Evolutionary conservation across 2,113 vertebrate species (phyloP), one percentile per base, ranked within the genome.

Genomic region (rabbit (Oryctolagus cuniculus)): DNA sequence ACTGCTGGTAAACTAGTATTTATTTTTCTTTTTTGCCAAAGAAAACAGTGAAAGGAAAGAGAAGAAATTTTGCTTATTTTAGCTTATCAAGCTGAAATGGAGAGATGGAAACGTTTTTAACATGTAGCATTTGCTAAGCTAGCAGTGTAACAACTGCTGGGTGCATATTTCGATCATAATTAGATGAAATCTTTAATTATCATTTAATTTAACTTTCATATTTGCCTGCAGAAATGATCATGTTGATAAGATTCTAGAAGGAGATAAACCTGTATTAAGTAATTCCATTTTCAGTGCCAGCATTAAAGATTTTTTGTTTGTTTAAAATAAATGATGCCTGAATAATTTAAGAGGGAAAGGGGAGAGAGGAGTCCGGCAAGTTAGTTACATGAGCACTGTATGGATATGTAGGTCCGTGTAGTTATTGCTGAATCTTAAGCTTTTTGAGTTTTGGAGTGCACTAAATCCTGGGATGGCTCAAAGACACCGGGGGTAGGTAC

Each of bases 181-280:
- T 86, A 95, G 53, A 58, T 87, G 92, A 92, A 89, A 93, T 86
- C 83, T 94, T 87, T 95, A 90, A 94, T 96, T 95, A 95, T 92
- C 63, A 72, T 84, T 93, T 96, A 93, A 93, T 96, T 94, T 90
- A 94, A 88, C 92, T 96, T 97, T 95, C 64, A 75, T 80, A 94
- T 93, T 92, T 93, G 87, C 93, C 87, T 94, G 67, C 84, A 89
- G 94, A 95, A 92, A 87, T 87, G 88, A 96, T 95, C 2, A 0
- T 73, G 87, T 88, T 95, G 92, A 93, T 93, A 92, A 96, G 95
- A 97, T 95, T 96, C 82, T 94, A 44, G 86, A 74, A 92, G n/a
- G 78, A 96, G 90, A 89, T 93, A 93, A 95, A 83, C 75, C n/a
- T 94, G 94, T 90, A 90, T 96, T 94, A 96, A 97, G 93, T 75